Base-by-base conservation (phyloP, 2,888 invertebrate species). In the Drosophila pegasa region DNA sequence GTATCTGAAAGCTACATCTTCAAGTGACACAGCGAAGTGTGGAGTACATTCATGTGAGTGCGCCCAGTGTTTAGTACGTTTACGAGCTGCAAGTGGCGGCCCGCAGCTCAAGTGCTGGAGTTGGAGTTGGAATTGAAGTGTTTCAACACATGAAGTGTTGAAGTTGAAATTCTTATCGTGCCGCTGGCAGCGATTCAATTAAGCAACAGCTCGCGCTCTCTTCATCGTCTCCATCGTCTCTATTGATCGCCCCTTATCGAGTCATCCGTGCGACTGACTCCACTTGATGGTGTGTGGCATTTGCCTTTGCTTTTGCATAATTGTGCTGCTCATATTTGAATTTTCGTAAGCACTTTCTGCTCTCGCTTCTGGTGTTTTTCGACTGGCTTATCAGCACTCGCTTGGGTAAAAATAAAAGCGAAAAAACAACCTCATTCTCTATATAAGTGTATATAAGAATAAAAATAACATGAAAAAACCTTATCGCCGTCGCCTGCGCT, bases 401-500 rank as follows among this genome's bases (percentile, higher is more conserved):
- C 25, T 40, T 31, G 25, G 56, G 51, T 59, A 41, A 33, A 69
- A 57, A 60, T 38, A 74, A 35, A 38, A 61, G 16, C 57, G 52
- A 51, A 50, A 50, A 38, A 55, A 65, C 45, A 50, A 43, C n/a
- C 27, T 43, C n/a, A 45, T 45, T 45, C n/a, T 38, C 31, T 55
- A 66, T 38, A 50, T 60, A 64, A 59, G 33, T 38, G 9, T 10
- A 18, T 16, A 10, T 38, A 12, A 8, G 5, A 31, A 47, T 47
- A 48, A n/a, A 66, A 62, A 65, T 67, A 63, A 79, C 78, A 60
- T 61, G 48, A n/a, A 27, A 43, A 76, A 66, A 51, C 82, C 82
- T 87, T 82, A 82, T 82, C 88, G 82, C 65, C 45, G 35, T 64
- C 58, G 67, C 41, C 70, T 56, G 35, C 47, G 57, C 50, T 66